Base-by-base conservation (phyloP, 1,140 invertebrate species). In the Pectinophora gossypiella region DNA sequence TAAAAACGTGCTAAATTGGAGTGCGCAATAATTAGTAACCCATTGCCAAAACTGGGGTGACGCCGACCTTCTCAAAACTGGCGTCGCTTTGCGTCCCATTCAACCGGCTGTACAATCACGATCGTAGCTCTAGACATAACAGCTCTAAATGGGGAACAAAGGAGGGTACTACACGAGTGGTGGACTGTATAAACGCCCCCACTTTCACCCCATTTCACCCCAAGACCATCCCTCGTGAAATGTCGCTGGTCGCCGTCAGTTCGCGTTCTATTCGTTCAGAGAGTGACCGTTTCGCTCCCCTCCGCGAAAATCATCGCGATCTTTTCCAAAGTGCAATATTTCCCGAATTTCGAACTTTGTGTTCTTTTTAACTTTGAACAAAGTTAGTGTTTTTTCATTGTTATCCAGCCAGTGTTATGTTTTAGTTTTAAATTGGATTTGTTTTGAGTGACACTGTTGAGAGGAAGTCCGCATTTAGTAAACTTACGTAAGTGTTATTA, bases 401-500 rank as follows among this genome's bases (percentile, higher is more conserved):
- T 53, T 47, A 18, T 35, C 15, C 27, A 21, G 51, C 12, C 42
- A 50, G 64, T 76, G 68, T 62, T 64, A n/a, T n/a, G 23, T 54
- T 60, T 44, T 27, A 27, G n/a, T 56, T 52, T 36, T 64, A 64
- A 38, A 61, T 68, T 65, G 43, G 59, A 60, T 68, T 66, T 61
- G 56, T 68, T 67, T 69, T 53, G 55, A 61, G 64, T 69, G 63
- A 56, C 65, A 48, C 64, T 48, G 43, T 23, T 61, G 55, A 47
- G 38, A 66, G 65, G 65, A 68, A 59, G 60, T 53, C 67, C 58
- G 68, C 72, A 67, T 68, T 69, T 77, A 59, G 58, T 58, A 50
- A 59, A 78, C 72, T 83, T 83, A 83, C 75, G 79, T 83, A 83
- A 83, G 66, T 80, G 71, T 75, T 72, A 32, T 21, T 76, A 74